phyloP scores from a whole-genome alignment of 1,140 invertebrate genomes.

The Holcopasites calliopsidis region DNA sequence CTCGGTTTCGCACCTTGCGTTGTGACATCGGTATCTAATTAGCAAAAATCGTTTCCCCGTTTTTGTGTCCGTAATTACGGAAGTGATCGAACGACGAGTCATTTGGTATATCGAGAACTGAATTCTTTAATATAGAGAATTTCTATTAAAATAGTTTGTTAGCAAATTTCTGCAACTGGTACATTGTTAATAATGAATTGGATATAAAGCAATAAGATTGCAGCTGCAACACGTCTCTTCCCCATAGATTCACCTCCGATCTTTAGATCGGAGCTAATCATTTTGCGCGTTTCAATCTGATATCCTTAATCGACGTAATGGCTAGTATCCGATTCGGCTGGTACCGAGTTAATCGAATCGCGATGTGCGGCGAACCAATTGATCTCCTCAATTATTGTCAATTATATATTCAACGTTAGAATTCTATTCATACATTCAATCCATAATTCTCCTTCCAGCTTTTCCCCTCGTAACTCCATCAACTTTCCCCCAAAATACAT shows the following conservation, averaged over 20 bases:
- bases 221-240: neutral
- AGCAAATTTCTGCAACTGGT: too few relatives aligned
- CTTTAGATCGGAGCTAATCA: neutral
- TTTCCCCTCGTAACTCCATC: too few relatives aligned
- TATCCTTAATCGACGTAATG: neutral
- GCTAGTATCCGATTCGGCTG: neutral
- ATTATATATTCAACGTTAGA: too few relatives aligned
- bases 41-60: slow-evolving; percentile 15
- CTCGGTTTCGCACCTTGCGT: neutral
- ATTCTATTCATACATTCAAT: too few relatives aligned
- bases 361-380: neutral
- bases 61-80: too few relatives aligned
- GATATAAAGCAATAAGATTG: neutral
- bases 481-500: too few relatives aligned
- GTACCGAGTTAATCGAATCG: slow-evolving; percentile 18
- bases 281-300: neutral
- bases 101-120: too few relatives aligned
- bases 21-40: neutral
- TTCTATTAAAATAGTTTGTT: too few relatives aligned
- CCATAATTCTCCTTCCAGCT: too few relatives aligned
- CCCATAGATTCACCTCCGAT: slow-evolving; percentile 9
- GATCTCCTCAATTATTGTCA: too few relatives aligned
- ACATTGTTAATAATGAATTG: neutral
- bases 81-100: too few relatives aligned
- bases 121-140: neutral